A percentile compares a stretch with the other conserved stretches of the same genome.
Conservation (phyloP, 2,888 invertebrate genomes). For the Cryptus armator region DNA sequence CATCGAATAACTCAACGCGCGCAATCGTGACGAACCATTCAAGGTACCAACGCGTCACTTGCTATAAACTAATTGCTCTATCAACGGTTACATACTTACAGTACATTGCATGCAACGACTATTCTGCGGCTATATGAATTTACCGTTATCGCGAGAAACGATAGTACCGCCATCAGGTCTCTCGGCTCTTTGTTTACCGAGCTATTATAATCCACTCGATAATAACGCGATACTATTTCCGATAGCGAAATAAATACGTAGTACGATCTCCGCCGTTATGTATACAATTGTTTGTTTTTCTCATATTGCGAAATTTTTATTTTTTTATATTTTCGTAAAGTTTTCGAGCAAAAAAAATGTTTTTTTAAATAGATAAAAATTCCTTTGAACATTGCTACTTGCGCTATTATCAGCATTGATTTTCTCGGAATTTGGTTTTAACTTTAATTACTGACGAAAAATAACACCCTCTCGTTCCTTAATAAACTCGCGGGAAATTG, state of each 20-base stretch:
- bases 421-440: neutral
- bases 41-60: constrained; percentile 69
- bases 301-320: neutral
- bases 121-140: constrained; percentile 12
- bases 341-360: no score
- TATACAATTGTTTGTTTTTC: neutral
- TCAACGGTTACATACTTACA: constrained; percentile 52
- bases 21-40: constrained; percentile 69
- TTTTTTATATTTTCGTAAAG: no score
- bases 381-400: neutral
- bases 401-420: neutral
- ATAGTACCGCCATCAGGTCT: constrained; percentile 16
- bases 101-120: neutral
- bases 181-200: constrained; percentile 43
- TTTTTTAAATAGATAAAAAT: neutral
- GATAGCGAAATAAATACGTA: constrained; percentile 26
- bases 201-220: constrained; percentile 26
- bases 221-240: constrained; percentile 24
- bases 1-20: constrained; percentile 58
- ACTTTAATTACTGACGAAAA: neutral
- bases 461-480: neutral
- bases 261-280: constrained; percentile 14
- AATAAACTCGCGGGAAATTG: constrained; percentile 4
- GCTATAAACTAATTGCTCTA: constrained; percentile 72
- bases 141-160: constrained; percentile 52